Percentiles rank a stretch among this genome's conserved stretches.
Conservation (phyloP, 2,888 invertebrate species). For the Prosopocoilus inquinatus region DNA sequence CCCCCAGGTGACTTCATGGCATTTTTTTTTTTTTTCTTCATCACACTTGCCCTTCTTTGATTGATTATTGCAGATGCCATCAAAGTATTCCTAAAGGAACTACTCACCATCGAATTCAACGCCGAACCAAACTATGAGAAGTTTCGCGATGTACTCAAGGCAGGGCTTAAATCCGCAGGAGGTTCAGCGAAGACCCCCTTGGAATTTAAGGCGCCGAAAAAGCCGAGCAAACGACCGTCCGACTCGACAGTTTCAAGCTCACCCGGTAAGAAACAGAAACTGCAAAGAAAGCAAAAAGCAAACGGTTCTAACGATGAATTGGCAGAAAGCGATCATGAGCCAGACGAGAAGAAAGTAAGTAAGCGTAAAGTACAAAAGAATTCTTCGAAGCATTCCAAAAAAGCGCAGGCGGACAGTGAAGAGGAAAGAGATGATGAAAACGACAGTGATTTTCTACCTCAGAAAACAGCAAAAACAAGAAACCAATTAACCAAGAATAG, state of each 20-base stretch:
- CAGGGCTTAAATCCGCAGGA: constrained; percentile 64
- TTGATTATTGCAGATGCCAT: constrained; percentile 59
- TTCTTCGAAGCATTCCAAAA: constrained; percentile 28
- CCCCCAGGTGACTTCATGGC: constrained; percentile 48
- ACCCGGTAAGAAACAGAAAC: constrained; percentile 26
- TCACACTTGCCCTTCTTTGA: constrained; percentile 6
- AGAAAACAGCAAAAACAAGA: no score
- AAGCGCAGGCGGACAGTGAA: neutral
- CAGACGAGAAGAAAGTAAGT: constrained; percentile 36
- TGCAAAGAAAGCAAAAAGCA: constrained; percentile 5
- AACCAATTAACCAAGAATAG: no score
- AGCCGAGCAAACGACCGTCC: constrained; percentile 28
- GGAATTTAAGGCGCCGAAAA: constrained; percentile 51
- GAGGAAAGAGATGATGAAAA: neutral
- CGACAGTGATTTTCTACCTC: no score
- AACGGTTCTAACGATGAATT: constrained; percentile 5
- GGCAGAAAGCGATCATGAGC: constrained; percentile 27
- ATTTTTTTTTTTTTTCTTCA: neutral
- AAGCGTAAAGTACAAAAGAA: constrained; percentile 36
- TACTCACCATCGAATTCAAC: constrained; percentile 66
- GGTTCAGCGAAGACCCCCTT: constrained; percentile 59
- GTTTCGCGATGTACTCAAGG: constrained; percentile 63
- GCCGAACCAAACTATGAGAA: constrained; percentile 72
- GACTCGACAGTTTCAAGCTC: constrained; percentile 16
- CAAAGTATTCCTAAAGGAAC: constrained; percentile 65